phyloP scores from a whole-genome alignment of 1,140 invertebrate species.

The Euura saliciscinereae region DNA sequence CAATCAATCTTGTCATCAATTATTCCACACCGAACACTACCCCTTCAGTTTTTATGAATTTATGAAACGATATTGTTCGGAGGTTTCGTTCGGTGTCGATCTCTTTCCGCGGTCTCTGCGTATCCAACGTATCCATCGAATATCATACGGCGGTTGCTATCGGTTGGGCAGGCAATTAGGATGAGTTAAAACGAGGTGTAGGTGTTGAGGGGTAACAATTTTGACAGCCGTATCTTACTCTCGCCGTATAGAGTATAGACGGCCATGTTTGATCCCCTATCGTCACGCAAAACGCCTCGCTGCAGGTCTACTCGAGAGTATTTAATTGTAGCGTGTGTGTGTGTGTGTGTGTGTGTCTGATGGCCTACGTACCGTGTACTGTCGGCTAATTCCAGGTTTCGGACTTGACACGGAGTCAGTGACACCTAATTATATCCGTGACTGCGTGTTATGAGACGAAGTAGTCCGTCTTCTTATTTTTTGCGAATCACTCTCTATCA shows the following conservation, averaged over 20 bases:
- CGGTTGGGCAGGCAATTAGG: not conserved
- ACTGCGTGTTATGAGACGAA: no score
- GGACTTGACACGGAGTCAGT: no score
- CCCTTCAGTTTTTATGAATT: no score
- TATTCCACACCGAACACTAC: constrained; percentile 3
- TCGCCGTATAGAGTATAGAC: not conserved
- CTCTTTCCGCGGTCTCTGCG: not conserved
- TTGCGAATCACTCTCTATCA: no score
- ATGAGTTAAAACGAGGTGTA: not conserved
- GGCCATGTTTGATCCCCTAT: constrained; percentile 5
- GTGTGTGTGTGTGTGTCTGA: no score
- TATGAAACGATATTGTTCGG: no score
- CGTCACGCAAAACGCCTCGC: not conserved
- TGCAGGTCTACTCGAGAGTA: not conserved
- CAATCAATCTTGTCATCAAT: not conserved
- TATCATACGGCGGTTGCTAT: not conserved
- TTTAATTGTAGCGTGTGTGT: no score
- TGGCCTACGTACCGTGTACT: no score
- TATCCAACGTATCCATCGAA: not conserved
- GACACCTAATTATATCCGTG: no score
- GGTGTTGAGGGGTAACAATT: not conserved
- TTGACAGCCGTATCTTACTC: not conserved
- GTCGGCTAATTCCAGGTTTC: no score
- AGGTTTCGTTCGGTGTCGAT: no score
- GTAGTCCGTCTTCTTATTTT: no score